phyloP scores from a whole-genome alignment of 1,140 invertebrate species.

The Chelonus insularis region DNA sequence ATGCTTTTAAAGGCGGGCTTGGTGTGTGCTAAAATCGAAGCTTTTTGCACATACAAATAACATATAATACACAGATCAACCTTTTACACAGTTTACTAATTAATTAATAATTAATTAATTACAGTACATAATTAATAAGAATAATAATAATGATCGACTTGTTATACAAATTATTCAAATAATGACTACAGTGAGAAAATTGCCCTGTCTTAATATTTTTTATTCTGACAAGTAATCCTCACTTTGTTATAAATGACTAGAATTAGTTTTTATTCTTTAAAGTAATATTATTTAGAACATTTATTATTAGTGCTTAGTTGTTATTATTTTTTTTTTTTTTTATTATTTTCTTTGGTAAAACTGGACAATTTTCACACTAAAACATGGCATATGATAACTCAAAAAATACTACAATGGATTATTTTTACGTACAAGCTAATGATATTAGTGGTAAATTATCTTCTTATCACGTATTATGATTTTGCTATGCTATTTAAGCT shows the following conservation, averaged over 20 bases:
- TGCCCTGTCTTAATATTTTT: neutral
- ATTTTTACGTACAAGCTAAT: conserved; percentile 13
- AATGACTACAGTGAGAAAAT: conserved; percentile 11
- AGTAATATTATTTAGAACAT: too few relatives aligned
- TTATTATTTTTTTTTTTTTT: too few relatives aligned
- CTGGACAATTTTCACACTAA: neutral
- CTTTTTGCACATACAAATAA: neutral
- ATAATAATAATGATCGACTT: conserved; percentile 3
- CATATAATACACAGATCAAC: conserved; percentile 1
- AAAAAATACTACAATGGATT: conserved; percentile 4
- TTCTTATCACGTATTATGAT: neutral
- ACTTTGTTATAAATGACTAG: neutral
- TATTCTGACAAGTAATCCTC: neutral
- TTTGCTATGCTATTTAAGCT: neutral
- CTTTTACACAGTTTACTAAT: conserved; percentile 16
- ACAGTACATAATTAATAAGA: neutral
- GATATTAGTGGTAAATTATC: conserved; percentile 4
- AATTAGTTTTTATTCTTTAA: neutral
- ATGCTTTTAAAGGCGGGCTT: conserved; percentile 14
- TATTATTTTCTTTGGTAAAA: too few relatives aligned
- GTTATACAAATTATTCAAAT: too few relatives aligned
- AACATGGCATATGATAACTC: conserved; percentile 4
- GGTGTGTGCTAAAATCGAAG: conserved; percentile 17
- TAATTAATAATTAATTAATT: neutral
- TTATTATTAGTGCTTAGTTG: too few relatives aligned